A percentile compares a stretch with the other conserved stretches of the same genome.
Evolutionary conservation across 1,140 invertebrate species (phyloP).

Genomic region (Cydia splendana): DNA sequence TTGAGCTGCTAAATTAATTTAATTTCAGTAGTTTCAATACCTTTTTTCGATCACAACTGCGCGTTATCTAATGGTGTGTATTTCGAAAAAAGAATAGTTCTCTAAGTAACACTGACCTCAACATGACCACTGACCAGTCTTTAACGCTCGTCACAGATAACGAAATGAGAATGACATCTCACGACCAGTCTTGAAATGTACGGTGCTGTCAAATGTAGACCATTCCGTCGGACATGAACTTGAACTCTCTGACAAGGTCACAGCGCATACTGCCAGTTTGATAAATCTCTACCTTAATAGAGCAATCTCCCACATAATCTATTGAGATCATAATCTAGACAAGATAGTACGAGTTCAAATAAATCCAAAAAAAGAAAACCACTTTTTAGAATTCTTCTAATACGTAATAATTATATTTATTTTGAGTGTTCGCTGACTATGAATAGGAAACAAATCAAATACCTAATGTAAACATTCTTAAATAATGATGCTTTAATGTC

Average conservation of each 20-base stretch:
- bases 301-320: neutral
- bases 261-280: conserved; percentile 36
- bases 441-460: neutral
- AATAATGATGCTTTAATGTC: conserved; percentile 15
- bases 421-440: neutral
- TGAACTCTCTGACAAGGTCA: conserved; percentile 62
- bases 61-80: neutral
- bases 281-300: conserved; percentile 24
- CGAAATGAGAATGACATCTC: conserved; percentile 66
- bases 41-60: neutral
- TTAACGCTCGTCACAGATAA: conserved; percentile 48
- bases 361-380: neutral
- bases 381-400: neutral
- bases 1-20: neutral
- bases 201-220: conserved; percentile 47
- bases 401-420: neutral
- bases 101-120: neutral
- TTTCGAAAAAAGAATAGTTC: neutral
- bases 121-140: neutral
- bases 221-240: conserved; percentile 41
- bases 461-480: conserved; percentile 14
- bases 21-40: neutral
- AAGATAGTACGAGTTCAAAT: neutral
- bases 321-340: conserved; percentile 11
- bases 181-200: conserved; percentile 59